Percentiles rank a stretch among this genome's conserved stretches.
Conservation (phyloP, 2,888 invertebrate genomes). For the Creontiades dilutus region DNA sequence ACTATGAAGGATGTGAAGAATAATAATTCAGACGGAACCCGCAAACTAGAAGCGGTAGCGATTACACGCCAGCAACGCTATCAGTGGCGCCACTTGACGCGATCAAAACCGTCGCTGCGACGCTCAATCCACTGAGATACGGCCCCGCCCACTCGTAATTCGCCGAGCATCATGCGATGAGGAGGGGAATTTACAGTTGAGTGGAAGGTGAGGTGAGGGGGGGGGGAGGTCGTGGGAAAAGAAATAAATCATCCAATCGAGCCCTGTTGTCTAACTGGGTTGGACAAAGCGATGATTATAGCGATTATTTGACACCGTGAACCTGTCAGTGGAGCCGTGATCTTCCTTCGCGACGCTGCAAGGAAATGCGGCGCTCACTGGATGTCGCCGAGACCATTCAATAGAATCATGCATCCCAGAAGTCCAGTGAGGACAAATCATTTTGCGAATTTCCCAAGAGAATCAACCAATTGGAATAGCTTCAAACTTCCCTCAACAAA, state of each 20-base stretch:
- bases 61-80: too few species aligned
- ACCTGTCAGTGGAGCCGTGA: too few species aligned
- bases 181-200: not conserved
- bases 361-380: too few species aligned
- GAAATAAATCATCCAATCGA: not conserved
- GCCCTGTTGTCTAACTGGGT: not conserved
- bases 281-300: not conserved
- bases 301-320: slow-evolving; percentile 12
- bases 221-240: not conserved
- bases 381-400: too few species aligned
- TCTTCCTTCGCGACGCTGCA: too few species aligned
- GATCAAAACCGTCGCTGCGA: slow-evolving; percentile 10
- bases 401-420: too few species aligned
- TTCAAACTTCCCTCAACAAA: too few species aligned
- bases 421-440: too few species aligned
- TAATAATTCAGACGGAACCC: not conserved
- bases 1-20: slow-evolving; percentile 16
- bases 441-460: too few species aligned
- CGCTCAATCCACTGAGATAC: slow-evolving; percentile 10
- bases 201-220: too few species aligned
- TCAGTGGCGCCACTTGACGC: slow-evolving; percentile 17
- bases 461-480: too few species aligned
- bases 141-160: slow-evolving; percentile 6
- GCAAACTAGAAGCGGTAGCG: not conserved
- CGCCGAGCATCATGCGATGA: not conserved